These are phyloP conservation scores for Augiades crinisus DNA, from an alignment of 2,888 invertebrate species.

Conservation along the genomic window DNA sequence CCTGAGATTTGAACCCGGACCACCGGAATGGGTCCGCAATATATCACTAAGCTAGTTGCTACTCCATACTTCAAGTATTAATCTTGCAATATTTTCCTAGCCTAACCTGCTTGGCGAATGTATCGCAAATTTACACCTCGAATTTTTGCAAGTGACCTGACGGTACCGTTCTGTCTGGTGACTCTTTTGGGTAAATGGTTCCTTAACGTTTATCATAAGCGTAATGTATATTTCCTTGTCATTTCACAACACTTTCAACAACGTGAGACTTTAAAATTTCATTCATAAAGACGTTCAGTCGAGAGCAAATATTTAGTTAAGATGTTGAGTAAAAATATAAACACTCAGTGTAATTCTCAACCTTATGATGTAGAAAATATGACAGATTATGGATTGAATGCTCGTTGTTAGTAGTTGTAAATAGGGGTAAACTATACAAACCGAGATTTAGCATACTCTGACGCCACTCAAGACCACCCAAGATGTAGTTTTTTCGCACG, in stretches of 20 bases:
- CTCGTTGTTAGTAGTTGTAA: slow-evolving; percentile 2
- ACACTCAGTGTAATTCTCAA: neutral
- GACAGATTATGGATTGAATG: slow-evolving; percentile 32
- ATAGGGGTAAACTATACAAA: slow-evolving; percentile 51
- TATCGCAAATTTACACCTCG: neutral
- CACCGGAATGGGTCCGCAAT: no score
- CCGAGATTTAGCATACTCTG: slow-evolving; percentile 60
- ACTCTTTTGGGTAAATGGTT: no score
- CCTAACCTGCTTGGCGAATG: no score
- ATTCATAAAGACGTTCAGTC: slow-evolving; percentile 68
- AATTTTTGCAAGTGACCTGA: neutral
- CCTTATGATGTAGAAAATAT: neutral
- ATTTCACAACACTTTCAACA: slow-evolving; percentile 32
- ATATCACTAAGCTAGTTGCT: no score
- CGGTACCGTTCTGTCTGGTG: neutral
- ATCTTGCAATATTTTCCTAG: no score
- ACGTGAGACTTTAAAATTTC: slow-evolving; percentile 63
- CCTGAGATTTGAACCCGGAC: no score
- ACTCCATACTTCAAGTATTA: no score
- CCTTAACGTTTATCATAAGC: no score
- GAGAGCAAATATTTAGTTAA: slow-evolving; percentile 66
- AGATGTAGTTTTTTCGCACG: slow-evolving; percentile 60
- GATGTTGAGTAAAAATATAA: slow-evolving; percentile 45
- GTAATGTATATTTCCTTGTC: neutral
- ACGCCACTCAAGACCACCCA: slow-evolving; percentile 78